phyloP scores from a whole-genome alignment of 2,888 invertebrate species.

The Pomacea canaliculata region DNA sequence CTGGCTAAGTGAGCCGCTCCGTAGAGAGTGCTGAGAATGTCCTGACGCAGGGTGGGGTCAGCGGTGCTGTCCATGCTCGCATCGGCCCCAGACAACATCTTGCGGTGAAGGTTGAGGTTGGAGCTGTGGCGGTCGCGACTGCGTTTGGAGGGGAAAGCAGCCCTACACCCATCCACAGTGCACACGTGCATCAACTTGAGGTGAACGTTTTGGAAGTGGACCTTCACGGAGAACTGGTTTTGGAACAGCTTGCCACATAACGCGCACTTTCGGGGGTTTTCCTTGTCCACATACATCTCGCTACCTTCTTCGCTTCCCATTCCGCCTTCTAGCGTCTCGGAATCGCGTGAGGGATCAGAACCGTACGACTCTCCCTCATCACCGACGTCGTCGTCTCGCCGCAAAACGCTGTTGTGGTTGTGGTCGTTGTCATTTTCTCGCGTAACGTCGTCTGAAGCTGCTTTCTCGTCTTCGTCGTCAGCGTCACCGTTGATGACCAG shows the following conservation, averaged over 20 bases:
- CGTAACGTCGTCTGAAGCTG: constrained; percentile 1
- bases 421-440: constrained; percentile 25
- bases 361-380: constrained; percentile 22
- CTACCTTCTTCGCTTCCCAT: constrained; percentile 2
- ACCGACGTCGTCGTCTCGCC: constrained; percentile 29
- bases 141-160: constrained; percentile 92
- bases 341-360: constrained; percentile 16
- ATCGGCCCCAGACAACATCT: constrained; percentile 75
- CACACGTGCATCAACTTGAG: constrained; percentile 96
- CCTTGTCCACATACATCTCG: constrained; percentile 91
- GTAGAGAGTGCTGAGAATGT: constrained; percentile 40
- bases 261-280: constrained; percentile 90
- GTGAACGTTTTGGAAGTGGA: constrained; percentile 95
- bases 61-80: constrained; percentile 32
- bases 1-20: constrained; percentile 31
- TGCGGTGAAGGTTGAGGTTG: constrained; percentile 90
- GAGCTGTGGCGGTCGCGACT: constrained; percentile 93
- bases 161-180: constrained; percentile 93
- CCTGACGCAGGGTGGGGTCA: constrained; percentile 33
- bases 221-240: constrained; percentile 90
- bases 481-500: constrained; percentile 25
- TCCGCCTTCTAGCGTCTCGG: constrained; percentile 21
- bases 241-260: constrained; percentile 94
- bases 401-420: constrained; percentile 20
- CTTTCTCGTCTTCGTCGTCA: constrained; percentile 23